These are phyloP conservation scores for human (Homo sapiens) DNA, from an alignment of 2,113 vertebrate species.

Conservation along the genomic window DNA sequence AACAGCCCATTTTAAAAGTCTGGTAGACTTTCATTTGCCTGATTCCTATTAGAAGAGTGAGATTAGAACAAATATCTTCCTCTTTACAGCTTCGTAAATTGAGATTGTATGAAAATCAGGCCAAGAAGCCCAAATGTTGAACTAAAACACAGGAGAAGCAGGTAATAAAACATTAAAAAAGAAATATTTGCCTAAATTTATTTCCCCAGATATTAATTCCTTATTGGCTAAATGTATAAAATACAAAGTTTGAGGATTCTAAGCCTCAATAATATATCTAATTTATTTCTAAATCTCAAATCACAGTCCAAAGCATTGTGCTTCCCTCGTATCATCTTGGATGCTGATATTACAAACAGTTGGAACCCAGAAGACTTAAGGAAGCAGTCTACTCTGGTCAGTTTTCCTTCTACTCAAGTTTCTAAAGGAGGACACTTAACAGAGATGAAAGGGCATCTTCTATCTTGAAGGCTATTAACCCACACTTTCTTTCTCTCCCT, in stretches of 20 bases:
- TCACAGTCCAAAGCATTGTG: not conserved
- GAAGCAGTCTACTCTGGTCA: not conserved
- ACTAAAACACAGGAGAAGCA: conserved; percentile 54
- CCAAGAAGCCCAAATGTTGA: conserved; percentile 60
- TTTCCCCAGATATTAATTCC: conserved; percentile 64
- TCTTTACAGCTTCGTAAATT: conserved; percentile 59
- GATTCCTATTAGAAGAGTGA: conserved; percentile 41
- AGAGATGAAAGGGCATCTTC: not conserved
- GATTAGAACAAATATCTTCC: conserved; percentile 37
- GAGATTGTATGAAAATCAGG: conserved; percentile 37
- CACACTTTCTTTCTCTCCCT: not conserved
- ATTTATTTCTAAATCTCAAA: conserved; percentile 50
- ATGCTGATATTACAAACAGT: not conserved
- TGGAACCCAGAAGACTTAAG: not conserved
- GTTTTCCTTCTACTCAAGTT: not conserved
- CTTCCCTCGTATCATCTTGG: conserved; percentile 36
- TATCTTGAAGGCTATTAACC: not conserved
- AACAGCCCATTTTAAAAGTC: conserved; percentile 65
- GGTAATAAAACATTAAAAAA: conserved; percentile 64
- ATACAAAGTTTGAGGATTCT: conserved; percentile 60
- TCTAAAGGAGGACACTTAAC: not conserved
- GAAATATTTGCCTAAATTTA: conserved; percentile 70
- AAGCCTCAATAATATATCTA: conserved; percentile 33
- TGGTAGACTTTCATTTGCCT: conserved; percentile 58
- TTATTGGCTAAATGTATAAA: conserved; percentile 68